A percentile compares a stretch with the other conserved stretches of the same genome.
These are phyloP conservation scores for Drosophila nigromelanica DNA, from an alignment of 1,140 invertebrate species.

Conservation along the genomic window DNA sequence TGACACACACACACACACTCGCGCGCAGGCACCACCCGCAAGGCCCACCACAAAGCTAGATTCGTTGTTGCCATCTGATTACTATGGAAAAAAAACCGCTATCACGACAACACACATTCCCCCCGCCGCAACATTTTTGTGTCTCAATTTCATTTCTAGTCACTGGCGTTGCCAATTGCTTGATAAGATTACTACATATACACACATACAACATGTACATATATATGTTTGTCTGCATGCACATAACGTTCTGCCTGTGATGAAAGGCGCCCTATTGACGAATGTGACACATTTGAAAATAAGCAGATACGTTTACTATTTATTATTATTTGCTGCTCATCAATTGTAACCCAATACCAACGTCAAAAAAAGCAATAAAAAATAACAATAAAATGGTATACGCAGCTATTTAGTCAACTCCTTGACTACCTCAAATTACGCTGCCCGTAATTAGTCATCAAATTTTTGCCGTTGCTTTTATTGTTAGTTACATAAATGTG, in stretches of 20 bases:
- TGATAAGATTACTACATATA: conserved; percentile 66
- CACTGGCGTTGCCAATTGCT: conserved; percentile 39
- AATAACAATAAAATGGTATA: conserved; percentile 20
- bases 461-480: conserved; percentile 23
- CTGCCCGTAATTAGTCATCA: conserved; percentile 70
- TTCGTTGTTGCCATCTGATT: conserved; percentile 67
- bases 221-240: conserved; percentile 1
- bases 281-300: conserved; percentile 42
- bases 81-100: conserved; percentile 61
- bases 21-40: conserved; percentile 21
- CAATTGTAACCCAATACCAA: conserved; percentile 9
- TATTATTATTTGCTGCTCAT: conserved; percentile 22
- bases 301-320: neutral
- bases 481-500: conserved; percentile 76
- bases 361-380: neutral
- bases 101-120: conserved; percentile 32
- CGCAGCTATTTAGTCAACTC: conserved; percentile 8
- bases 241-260: conserved; percentile 2
- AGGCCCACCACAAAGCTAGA: conserved; percentile 26
- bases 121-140: neutral
- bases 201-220: neutral
- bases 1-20: conserved; percentile 10
- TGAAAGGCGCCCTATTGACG: conserved; percentile 37
- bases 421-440: conserved; percentile 33
- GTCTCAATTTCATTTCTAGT: conserved; percentile 20